Conservation (phyloP, 2,797 vertebrate genomes). For the Darevskia nairensis region DNA sequence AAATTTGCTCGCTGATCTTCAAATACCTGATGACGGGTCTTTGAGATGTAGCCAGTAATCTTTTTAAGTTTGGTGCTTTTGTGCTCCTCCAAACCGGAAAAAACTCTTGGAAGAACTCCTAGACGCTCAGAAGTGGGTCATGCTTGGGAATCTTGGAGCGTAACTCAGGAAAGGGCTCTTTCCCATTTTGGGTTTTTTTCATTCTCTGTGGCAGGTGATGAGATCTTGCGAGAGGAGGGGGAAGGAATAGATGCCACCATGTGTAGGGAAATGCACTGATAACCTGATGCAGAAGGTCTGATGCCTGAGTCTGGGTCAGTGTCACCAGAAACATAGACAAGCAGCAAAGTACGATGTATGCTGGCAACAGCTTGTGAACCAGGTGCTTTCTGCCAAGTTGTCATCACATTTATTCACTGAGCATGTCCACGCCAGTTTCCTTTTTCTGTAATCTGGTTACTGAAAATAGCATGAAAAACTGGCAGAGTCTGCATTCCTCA, state of each 20-base stretch:
- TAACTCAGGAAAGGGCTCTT: constrained; percentile 26
- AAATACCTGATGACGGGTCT: constrained; percentile 46
- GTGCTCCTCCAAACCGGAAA: constrained; percentile 40
- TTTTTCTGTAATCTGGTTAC: not conserved
- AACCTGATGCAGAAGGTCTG: constrained; percentile 28
- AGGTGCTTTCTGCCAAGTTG: constrained; percentile 8
- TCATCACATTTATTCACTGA: constrained; percentile 11
- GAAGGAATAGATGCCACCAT: constrained; percentile 66
- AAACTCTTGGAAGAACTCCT: constrained; percentile 52
- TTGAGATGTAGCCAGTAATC: constrained; percentile 50
- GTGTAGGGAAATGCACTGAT: constrained; percentile 56
- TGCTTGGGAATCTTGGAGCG: constrained; percentile 23
- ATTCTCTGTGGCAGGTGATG: constrained; percentile 51
- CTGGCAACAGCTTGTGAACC: not conserved
- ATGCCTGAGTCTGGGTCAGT: not conserved
- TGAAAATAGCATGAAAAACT: not conserved
- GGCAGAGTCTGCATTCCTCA: not conserved
- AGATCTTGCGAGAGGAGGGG: constrained; percentile 39
- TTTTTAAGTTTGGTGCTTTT: constrained; percentile 35
- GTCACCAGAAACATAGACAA: not conserved
- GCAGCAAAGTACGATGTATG: not conserved
- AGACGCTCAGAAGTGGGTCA: constrained; percentile 16
- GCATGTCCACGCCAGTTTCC: not conserved
- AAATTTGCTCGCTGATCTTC: constrained; percentile 28
- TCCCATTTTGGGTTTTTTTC: constrained; percentile 19